A percentile compares a stretch with the other conserved stretches of the same genome.
These are phyloP conservation scores for Trichonephila clavata DNA, from an alignment of 1,140 invertebrate genomes.

Conservation along the genomic window DNA sequence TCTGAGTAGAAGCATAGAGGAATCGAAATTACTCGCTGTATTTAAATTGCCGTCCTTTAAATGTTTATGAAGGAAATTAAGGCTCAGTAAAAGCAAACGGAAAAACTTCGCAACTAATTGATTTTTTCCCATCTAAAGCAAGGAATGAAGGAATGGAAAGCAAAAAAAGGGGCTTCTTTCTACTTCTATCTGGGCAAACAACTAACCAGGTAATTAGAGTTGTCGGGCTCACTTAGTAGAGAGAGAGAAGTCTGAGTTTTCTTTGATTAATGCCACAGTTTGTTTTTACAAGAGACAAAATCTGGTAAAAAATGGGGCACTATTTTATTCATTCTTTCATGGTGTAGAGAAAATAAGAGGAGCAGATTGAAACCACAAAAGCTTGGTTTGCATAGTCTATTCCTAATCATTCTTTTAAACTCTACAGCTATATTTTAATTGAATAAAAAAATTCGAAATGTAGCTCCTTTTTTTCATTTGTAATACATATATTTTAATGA, in stretches of 20 bases:
- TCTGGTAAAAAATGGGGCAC: conserved; percentile 35
- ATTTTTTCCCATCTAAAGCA: conserved; percentile 55
- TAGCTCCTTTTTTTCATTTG: too few species aligned
- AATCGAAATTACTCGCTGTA: conserved; percentile 63
- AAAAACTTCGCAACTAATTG: conserved; percentile 69
- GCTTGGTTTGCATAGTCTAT: not conserved
- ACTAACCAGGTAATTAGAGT: conserved; percentile 68
- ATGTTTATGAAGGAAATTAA: conserved; percentile 72
- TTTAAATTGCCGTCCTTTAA: conserved; percentile 72
- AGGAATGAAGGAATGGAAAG: not conserved
- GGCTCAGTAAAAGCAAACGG: conserved; percentile 59
- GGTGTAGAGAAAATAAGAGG: not conserved
- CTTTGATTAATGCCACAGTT: conserved; percentile 40
- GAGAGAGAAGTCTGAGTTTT: conserved; percentile 26
- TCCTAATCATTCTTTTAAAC: not conserved
- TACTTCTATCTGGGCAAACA: conserved; percentile 60
- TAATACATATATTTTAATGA: too few species aligned
- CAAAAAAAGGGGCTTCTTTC: conserved; percentile 35
- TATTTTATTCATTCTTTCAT: conserved; percentile 56
- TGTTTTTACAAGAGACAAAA: conserved; percentile 53
- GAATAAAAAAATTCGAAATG: too few species aligned
- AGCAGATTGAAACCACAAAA: conserved; percentile 16
- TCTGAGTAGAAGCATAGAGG: not conserved
- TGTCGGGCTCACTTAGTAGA: conserved; percentile 65
- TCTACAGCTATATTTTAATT: not conserved